Evolutionary conservation across 2,113 vertebrate genomes (phyloP).

Genomic region (Vombatus ursinus): DNA sequence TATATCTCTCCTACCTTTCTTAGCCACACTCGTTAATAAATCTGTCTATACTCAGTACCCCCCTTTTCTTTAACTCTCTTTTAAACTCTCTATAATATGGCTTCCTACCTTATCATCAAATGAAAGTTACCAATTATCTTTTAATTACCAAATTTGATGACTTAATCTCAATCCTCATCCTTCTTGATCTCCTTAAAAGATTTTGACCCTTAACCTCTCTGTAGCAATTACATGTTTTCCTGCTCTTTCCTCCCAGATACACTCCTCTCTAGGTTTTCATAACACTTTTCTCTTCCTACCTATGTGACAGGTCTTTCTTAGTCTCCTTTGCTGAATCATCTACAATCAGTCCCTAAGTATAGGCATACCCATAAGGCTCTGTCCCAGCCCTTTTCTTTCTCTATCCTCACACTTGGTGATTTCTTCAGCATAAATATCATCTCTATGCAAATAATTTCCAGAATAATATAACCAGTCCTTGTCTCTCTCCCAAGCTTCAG

Average conservation of each 20-base stretch:
- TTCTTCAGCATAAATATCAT: not conserved
- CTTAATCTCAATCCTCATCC: not conserved
- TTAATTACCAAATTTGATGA: not conserved
- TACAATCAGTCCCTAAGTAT: not conserved
- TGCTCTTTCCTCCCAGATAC: not conserved
- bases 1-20: not conserved
- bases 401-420: not conserved
- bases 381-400: not conserved
- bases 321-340: not conserved
- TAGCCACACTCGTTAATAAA: not conserved
- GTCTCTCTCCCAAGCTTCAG: not conserved
- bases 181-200: not conserved
- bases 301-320: not conserved
- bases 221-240: not conserved
- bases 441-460: not conserved
- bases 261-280: not conserved
- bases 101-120: not conserved
- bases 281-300: not conserved
- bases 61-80: not conserved
- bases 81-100: not conserved
- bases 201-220: not conserved
- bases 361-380: not conserved
- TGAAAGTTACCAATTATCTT: not conserved
- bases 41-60: not conserved
- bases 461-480: not conserved